phyloP scores from a whole-genome alignment of 23 tunicate genomes.

The Styela plicata region DNA sequence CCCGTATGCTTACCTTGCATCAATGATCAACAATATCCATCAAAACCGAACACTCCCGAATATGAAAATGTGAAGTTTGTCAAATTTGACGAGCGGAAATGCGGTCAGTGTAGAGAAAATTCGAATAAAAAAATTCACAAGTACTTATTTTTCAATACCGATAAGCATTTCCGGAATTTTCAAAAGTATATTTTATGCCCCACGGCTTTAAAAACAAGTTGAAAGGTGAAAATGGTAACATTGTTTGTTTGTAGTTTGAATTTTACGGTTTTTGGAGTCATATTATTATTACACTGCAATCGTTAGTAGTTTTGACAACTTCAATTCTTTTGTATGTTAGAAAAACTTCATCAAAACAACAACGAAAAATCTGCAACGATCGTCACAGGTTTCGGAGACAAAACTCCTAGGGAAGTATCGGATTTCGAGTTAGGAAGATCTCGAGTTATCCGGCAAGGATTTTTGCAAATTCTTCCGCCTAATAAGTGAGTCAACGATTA shows the following conservation, averaged over 20 bases:
- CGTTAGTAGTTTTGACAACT: no score
- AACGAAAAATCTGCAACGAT: constrained; percentile 26
- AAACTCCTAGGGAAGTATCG: not conserved
- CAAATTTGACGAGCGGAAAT: not conserved
- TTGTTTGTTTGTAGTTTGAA: no score
- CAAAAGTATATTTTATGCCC: no score
- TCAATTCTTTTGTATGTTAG: no score
- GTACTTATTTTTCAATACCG: no score
- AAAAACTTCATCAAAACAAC: not conserved
- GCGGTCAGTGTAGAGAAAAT: not conserved
- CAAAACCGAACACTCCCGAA: not conserved
- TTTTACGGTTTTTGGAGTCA: no score
- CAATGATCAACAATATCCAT: constrained; percentile 12
- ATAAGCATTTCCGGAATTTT: no score
- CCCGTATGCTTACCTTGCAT: constrained; percentile 33
- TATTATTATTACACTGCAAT: no score
- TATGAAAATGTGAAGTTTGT: not conserved
- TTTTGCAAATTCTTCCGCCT: constrained; percentile 4
- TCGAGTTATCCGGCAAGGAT: constrained; percentile 25
- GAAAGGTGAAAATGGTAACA: no score
- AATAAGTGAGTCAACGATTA: constrained; percentile 38
- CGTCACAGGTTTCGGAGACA: constrained; percentile 42
- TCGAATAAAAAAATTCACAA: no score
- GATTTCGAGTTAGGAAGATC: constrained; percentile 11
- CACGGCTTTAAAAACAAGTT: no score